Evolutionary conservation across 1,140 invertebrate genomes (phyloP).

Genomic region (Pentalonia nigronervosa): DNA sequence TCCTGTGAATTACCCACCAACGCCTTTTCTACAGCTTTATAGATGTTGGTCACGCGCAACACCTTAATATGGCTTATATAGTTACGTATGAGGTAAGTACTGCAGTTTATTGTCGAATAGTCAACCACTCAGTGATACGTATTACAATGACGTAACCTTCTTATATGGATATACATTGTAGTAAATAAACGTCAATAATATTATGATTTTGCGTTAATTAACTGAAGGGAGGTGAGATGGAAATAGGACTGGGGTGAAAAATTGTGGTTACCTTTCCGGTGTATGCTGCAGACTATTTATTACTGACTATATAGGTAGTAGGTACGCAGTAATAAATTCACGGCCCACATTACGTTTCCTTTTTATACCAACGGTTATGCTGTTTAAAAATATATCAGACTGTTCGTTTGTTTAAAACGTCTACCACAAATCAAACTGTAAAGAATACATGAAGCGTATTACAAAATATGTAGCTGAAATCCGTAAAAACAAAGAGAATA

Average conservation of each 20-base stretch:
- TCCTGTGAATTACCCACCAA: neutral
- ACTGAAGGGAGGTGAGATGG: rapidly evolving
- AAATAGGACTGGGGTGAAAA: neutral
- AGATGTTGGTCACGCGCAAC: too few species aligned
- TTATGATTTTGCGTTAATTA: too few species aligned
- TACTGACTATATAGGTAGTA: neutral
- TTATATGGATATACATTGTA: neutral
- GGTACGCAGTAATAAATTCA: neutral
- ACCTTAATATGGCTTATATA: too few species aligned
- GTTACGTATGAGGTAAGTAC: neutral
- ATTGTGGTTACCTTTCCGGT: neutral
- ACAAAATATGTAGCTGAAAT: neutral
- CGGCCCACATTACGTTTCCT: neutral
- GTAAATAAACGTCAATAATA: too few species aligned
- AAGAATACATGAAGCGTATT: neutral
- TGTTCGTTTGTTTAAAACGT: neutral
- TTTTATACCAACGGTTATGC: neutral
- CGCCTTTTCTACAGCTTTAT: neutral
- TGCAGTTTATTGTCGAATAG: neutral
- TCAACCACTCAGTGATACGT: neutral
- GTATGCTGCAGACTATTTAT: neutral
- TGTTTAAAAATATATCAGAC: neutral
- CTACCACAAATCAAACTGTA: neutral
- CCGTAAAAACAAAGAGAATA: neutral
- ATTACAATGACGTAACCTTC: neutral